Base-by-base conservation (phyloP, 2,888 invertebrate species). In the Hypolimnas misippus region DNA sequence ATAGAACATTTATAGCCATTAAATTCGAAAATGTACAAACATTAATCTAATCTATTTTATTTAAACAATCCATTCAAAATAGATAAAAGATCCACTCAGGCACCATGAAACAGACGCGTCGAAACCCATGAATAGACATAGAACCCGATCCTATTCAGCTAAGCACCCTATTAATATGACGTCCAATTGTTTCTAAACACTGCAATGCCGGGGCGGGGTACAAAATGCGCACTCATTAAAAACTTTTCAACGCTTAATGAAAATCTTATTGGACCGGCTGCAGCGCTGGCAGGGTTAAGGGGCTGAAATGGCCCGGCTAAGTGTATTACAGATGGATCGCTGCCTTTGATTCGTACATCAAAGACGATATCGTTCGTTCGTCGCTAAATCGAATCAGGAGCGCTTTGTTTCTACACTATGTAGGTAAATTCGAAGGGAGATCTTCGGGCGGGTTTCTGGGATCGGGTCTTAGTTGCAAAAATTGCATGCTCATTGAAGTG, bases 311-410 rank as follows among this genome's bases (percentile, higher is more conserved):
- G 87, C 82, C 87, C 87, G 79, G 85, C 87, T 91, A 91, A 91
- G 86, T 91, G 87, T 89, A 89, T 92, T 91, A 92, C 88, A 83
- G 83, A 76, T 83, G 89, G 89, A 89, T 90, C 89, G 87, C 82
- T 91, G 89, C 90, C 89, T 90, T 89, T 89, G 91, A 89, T 91
- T 91, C 87, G 89, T 89, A 90, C 91, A 91, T 92, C 91, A 91
- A 91, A 91, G 91, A 88, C 87, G 89, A 87, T 86, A 84, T 78
- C 79, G 83, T 83, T 86, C 86, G 82, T 83, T 86, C 86, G 78
- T 71, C 79, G 79, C 84, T 84, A 87, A 90, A 90, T 90, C 89
- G 88, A 89, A 90, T 91, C 87, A 89, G 82, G 70, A 74, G 74
- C 76, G 88, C 89, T 89, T 90, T 90, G 90, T 90, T 89, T 86